phyloP scores from a whole-genome alignment of 1,140 invertebrate genomes.

The Cataglyphis hispanica region DNA sequence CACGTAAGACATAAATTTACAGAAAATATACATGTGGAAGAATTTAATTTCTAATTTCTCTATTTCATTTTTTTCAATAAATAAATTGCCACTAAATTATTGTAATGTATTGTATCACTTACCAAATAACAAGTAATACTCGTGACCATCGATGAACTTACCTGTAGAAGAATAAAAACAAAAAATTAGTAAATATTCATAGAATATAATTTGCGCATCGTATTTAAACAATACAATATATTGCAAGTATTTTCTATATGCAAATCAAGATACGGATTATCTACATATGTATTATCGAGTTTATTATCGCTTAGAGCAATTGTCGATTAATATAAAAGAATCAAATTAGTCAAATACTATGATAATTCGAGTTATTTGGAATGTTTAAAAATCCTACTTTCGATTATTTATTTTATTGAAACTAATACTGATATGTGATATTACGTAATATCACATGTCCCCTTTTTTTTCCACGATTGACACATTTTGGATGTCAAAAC shows the following conservation, averaged over 20 bases:
- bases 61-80: not conserved
- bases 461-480: not conserved
- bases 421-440: not conserved
- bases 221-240: not conserved
- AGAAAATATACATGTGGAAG: not conserved
- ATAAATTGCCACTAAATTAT: not conserved
- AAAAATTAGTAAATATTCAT: not conserved
- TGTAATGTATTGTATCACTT: slow-evolving; percentile 7
- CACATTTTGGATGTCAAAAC: not conserved
- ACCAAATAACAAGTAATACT: not conserved
- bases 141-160: not conserved
- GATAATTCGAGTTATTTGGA: not conserved
- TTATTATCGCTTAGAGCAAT: not conserved
- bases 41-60: not conserved
- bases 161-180: slow-evolving; percentile 14
- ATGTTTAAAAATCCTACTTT: not conserved
- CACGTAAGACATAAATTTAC: not conserved
- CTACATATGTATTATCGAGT: not conserved
- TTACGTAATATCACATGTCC: not conserved
- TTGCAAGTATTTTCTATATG: not conserved
- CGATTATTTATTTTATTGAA: not conserved
- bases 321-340: not conserved
- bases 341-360: not conserved
- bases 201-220: not conserved
- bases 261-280: not conserved